Conservation (phyloP, 2,113 vertebrate species). For the Illadopsis cleaveri region DNA sequence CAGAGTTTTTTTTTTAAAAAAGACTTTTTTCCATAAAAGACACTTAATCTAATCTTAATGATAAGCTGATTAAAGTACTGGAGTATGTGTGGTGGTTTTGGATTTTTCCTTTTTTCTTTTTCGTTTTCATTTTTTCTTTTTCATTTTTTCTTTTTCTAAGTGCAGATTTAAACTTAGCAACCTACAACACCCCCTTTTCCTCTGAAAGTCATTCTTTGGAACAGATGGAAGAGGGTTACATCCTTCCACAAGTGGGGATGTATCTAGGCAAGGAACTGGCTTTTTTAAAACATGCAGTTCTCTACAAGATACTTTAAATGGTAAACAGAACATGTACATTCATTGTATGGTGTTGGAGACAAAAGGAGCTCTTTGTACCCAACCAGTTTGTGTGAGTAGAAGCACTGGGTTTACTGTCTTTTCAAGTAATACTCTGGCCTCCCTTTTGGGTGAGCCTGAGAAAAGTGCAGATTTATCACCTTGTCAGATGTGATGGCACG, state of each 20-base stretch:
- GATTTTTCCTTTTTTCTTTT: background rate
- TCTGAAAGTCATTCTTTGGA: slow-evolving; percentile 57
- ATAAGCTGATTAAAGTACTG: background rate
- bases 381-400: background rate
- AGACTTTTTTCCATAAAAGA: background rate
- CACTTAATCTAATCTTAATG: background rate
- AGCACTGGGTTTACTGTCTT: background rate
- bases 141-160: background rate
- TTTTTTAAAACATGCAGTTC: slow-evolving; percentile 51
- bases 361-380: background rate
- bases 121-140: background rate
- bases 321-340: slow-evolving; percentile 3
- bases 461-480: background rate
- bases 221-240: slow-evolving; percentile 65
- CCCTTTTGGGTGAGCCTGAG: background rate
- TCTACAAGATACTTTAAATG: slow-evolving; percentile 51
- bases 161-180: slow-evolving; percentile 48
- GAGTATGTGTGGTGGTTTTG: background rate
- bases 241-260: slow-evolving; percentile 61
- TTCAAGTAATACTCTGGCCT: background rate
- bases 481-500: background rate
- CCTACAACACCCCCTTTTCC: slow-evolving; percentile 56
- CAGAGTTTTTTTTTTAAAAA: background rate
- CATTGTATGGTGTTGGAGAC: background rate
- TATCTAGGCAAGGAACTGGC: slow-evolving; percentile 56